These are phyloP conservation scores for Lottia gigantea DNA, from an alignment of 2,888 invertebrate species.

Conservation along the genomic window DNA sequence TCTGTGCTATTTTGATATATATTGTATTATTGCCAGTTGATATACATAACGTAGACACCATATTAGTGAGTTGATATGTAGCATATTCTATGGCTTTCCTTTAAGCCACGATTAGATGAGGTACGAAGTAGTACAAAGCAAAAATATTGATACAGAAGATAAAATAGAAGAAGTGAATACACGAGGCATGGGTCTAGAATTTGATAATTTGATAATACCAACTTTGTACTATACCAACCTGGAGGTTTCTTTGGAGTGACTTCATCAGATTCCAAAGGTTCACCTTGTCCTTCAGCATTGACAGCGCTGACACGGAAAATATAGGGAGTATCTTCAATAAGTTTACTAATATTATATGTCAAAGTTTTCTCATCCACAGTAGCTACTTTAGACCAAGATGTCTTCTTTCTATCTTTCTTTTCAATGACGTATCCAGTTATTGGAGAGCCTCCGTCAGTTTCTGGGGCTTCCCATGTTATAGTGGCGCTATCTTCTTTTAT, in stretches of 20 bases:
- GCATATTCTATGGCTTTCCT: too few relatives aligned
- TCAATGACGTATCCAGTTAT: constrained; percentile 64
- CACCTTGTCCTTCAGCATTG: constrained; percentile 66
- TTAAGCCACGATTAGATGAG: too few relatives aligned
- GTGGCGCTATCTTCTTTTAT: constrained; percentile 53
- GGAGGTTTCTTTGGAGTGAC: constrained; percentile 46
- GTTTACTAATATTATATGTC: constrained; percentile 46
- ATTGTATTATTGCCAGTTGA: too few relatives aligned
- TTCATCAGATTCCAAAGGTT: constrained; percentile 65
- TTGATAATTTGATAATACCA: too few relatives aligned
- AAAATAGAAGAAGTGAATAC: too few relatives aligned
- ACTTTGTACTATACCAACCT: constrained; percentile 31
- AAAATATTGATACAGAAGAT: neutral
- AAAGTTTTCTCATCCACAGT: constrained; percentile 41
- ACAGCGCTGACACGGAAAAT: constrained; percentile 65
- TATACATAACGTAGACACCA: too few relatives aligned
- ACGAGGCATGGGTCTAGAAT: too few relatives aligned
- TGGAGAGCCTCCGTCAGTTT: constrained; percentile 62
- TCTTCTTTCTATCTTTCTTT: constrained; percentile 52
- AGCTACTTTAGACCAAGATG: constrained; percentile 46
- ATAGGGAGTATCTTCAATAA: constrained; percentile 62
- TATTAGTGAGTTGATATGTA: too few relatives aligned
- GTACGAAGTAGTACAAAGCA: too few relatives aligned
- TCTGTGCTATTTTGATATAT: too few relatives aligned
- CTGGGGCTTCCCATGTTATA: constrained; percentile 62